phyloP scores from a whole-genome alignment of 2,113 vertebrate species.

The Protobothrops flavoviridis region DNA sequence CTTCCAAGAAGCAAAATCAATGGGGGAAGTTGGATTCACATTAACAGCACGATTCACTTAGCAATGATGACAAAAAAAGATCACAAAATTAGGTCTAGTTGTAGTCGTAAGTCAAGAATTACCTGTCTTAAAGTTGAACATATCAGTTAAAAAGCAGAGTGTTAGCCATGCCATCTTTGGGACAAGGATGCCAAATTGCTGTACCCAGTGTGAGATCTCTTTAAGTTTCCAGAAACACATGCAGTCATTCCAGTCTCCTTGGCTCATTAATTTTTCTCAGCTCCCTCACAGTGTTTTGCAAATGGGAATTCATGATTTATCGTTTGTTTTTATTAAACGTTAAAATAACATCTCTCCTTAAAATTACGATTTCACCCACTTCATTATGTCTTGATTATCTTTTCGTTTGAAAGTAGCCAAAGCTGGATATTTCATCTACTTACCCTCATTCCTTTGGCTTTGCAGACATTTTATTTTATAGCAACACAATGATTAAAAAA shows the following conservation, averaged over 20 bases:
- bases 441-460: slow-evolving; percentile 17
- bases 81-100: not conserved
- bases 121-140: not conserved
- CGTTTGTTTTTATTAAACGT: slow-evolving; percentile 34
- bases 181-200: slow-evolving; percentile 18
- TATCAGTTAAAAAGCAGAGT: slow-evolving; percentile 29
- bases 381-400: slow-evolving; percentile 37
- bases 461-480: not conserved
- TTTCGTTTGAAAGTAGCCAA: slow-evolving; percentile 41
- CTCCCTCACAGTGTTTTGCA: slow-evolving; percentile 30
- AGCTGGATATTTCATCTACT: slow-evolving; percentile 18
- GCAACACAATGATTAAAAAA: slow-evolving; percentile 14
- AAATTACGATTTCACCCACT: slow-evolving; percentile 10
- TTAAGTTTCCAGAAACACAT: not conserved
- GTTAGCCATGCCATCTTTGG: not conserved
- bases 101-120: not conserved
- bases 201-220: not conserved
- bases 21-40: not conserved
- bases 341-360: slow-evolving; percentile 33
- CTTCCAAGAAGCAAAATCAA: not conserved
- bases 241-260: slow-evolving; percentile 30
- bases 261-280: slow-evolving; percentile 39
- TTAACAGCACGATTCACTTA: not conserved
- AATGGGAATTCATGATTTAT: slow-evolving; percentile 29
- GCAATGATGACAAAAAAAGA: not conserved